Conservation (phyloP, 1,140 invertebrate species). For the Eumaeus atala region DNA sequence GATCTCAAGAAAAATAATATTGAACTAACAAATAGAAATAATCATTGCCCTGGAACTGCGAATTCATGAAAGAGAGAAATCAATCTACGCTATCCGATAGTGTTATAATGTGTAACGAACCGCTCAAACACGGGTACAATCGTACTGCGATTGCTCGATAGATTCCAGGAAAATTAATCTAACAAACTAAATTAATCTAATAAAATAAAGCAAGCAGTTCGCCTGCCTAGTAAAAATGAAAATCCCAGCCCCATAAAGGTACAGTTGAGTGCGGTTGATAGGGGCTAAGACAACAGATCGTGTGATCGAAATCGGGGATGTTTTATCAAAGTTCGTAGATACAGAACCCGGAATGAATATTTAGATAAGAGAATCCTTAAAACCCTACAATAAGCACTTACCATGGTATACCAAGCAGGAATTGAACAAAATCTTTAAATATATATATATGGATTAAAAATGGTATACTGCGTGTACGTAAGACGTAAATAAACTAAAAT, state of each 20-base stretch:
- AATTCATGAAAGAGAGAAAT: no score
- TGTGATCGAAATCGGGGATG: slow-evolving; percentile 5
- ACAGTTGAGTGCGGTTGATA: no score
- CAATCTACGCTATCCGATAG: no score
- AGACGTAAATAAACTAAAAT: no score
- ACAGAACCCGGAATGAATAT: slow-evolving; percentile 5
- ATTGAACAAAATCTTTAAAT: slow-evolving; percentile 15
- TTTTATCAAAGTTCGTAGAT: background rate
- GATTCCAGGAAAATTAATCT: no score
- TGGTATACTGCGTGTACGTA: slow-evolving; percentile 9
- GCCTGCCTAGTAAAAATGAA: no score
- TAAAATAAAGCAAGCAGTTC: no score
- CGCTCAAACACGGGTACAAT: no score
- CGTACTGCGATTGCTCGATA: no score
- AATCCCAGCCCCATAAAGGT: no score
- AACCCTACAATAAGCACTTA: slow-evolving; percentile 9
- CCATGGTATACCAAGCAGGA: slow-evolving; percentile 18
- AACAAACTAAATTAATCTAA: no score
- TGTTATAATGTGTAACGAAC: no score
- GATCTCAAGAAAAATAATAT: slow-evolving; percentile 10
- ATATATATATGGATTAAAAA: slow-evolving; percentile 20
- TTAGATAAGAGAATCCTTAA: slow-evolving; percentile 17
- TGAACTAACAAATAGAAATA: slow-evolving; percentile 16
- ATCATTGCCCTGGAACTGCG: slow-evolving; percentile 11
- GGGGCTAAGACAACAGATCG: slow-evolving; percentile 7